Base-by-base conservation (phyloP, 1,140 invertebrate genomes). In the Brachionus rotundiformis region DNA sequence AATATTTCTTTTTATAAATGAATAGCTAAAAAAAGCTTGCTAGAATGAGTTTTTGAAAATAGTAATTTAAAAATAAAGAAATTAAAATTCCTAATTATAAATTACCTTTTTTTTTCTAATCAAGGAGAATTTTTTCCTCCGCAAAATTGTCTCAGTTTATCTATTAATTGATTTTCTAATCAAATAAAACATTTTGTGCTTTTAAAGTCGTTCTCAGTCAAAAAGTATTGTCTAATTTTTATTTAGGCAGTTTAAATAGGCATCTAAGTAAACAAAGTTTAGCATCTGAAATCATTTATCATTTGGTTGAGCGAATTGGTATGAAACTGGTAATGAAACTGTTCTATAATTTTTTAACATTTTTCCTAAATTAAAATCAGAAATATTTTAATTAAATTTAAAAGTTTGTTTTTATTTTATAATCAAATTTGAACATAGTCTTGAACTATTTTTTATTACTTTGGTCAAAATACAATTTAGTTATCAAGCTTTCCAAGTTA, bases 11-110 rank as follows among this genome's bases (percentile, higher is more conserved):
- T 54, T 54, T 54, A n/a, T 19, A 54, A 54, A 54, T 54, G 47
- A 54, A 54, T 19, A 25, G 47, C 47, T 54, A n/a, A 54, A 54
- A 54, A 54, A 16, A n/a, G 47, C 23, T 54, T 19, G 47, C 47
- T 54, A 54, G 47, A 54, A 54, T 54, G 47, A 54, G 47, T 19
- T 54, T 39, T 54, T 54, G 47, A 16, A 54, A 54, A 54, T 54
- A 19, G 47, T 54, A 25, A 19, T 54, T 54, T 54, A 19, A 19
- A 54, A 54, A 54, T 8, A 54, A 19, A 54, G 47, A 54, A 54
- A 54, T 54, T 54, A 54, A 54, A 54, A 54, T 54, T 54, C 47
- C 47, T 54, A 54, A 25, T 49, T 54, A 19, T 54, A n/a, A 11
- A 11, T 54, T 54, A 54, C 47, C 47, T 19, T 54, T 54, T 49